These are phyloP conservation scores for Nibea albiflora DNA, from an alignment of 2,113 vertebrate species.

Conservation along the genomic window DNA sequence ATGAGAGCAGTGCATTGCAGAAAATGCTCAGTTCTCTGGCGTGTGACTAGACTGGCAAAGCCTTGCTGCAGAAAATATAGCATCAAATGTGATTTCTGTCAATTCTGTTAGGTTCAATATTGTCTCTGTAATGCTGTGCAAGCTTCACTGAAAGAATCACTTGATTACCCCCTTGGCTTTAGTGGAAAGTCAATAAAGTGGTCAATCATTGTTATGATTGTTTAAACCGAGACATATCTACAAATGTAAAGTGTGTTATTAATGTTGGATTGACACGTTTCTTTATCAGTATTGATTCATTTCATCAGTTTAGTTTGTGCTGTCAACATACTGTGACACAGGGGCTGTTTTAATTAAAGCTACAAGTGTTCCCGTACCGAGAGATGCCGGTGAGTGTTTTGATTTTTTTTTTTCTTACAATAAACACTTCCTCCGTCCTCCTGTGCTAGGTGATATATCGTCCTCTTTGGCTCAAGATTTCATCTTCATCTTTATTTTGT, in stretches of 20 bases:
- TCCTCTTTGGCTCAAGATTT: neutral
- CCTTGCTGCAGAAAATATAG: neutral
- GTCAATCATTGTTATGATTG: neutral
- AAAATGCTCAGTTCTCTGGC: neutral
- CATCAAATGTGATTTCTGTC: constrained; percentile 19
- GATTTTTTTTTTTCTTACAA: neutral
- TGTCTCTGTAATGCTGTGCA: constrained; percentile 2
- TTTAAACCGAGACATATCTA: neutral
- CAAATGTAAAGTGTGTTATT: neutral
- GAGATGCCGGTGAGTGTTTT: neutral
- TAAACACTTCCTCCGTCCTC: constrained; percentile 2
- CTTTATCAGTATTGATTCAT: constrained; percentile 17
- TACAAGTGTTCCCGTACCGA: neutral
- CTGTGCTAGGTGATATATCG: neutral
- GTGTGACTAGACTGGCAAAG: constrained; percentile 12
- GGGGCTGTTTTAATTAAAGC: constrained; percentile 27
- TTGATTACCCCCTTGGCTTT: neutral
- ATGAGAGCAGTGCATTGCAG: neutral
- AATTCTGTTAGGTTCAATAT: constrained; percentile 8
- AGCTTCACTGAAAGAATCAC: neutral
- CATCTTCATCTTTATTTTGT: neutral
- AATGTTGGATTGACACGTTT: neutral
- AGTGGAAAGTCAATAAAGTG: constrained; percentile 10
- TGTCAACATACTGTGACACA: neutral
- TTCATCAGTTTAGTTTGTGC: neutral